These are phyloP conservation scores for Hycleus cichorii DNA, from an alignment of 1,140 invertebrate genomes.

Conservation along the genomic window DNA sequence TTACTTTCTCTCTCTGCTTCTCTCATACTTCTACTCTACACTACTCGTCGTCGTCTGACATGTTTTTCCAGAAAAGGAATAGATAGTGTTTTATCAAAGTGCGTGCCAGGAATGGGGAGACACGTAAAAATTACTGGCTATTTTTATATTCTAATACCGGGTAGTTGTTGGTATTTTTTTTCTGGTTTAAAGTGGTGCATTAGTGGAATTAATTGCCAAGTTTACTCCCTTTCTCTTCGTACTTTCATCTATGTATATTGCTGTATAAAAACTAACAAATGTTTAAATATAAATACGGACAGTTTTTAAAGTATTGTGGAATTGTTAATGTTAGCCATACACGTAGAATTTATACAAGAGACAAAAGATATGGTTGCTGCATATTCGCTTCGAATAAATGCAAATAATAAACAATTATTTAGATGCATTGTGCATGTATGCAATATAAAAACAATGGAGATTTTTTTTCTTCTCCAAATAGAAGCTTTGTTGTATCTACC, in stretches of 20 bases:
- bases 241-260: no score
- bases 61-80: slow-evolving; percentile 2
- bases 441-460: no score
- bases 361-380: background rate
- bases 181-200: slow-evolving; percentile 15
- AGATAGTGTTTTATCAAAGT: slow-evolving; percentile 18
- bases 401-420: slow-evolving; percentile 13
- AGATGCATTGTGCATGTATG: background rate
- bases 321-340: background rate
- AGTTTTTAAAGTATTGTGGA: slow-evolving; percentile 3
- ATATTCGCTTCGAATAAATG: slow-evolving; percentile 8
- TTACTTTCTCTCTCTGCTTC: background rate
- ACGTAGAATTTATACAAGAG: slow-evolving; percentile 4
- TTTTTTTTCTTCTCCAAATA: no score
- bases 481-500: no score
- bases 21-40: background rate
- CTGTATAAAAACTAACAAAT: background rate
- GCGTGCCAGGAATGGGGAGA: slow-evolving; percentile 6
- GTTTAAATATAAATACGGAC: slow-evolving; percentile 12
- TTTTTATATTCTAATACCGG: slow-evolving; percentile 19
- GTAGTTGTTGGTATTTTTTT: background rate
- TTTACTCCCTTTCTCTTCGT: background rate
- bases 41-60: background rate
- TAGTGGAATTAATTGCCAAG: slow-evolving; percentile 17
- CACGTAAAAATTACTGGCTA: slow-evolving; percentile 18